These are phyloP conservation scores for Heliothis peltigera DNA, from an alignment of 2,888 invertebrate species.

Conservation along the genomic window DNA sequence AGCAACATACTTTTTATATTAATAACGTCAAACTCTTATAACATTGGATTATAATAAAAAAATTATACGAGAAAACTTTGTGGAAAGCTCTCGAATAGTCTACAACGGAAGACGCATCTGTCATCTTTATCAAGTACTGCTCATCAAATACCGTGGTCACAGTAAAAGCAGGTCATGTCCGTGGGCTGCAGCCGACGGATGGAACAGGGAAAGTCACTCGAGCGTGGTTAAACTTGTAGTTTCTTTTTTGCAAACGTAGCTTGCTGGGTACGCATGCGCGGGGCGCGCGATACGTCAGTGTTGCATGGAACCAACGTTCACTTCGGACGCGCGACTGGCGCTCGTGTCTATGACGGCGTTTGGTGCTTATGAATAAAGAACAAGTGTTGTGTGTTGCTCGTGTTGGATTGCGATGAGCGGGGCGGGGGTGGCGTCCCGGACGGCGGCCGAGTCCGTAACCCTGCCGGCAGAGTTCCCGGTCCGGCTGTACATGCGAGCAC, in stretches of 20 bases:
- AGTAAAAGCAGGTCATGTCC: constrained; percentile 87
- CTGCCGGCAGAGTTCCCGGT: constrained; percentile 82
- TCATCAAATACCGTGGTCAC: constrained; percentile 58
- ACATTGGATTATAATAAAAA: background rate
- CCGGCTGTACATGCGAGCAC: constrained; percentile 90
- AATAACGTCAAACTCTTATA: too few relatives aligned
- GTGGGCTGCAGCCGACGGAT: constrained; percentile 66
- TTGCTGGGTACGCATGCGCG: constrained; percentile 82
- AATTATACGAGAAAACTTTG: constrained; percentile 14
- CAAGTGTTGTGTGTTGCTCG: constrained; percentile 70
- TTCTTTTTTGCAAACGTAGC: constrained; percentile 84
- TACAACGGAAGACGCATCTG: constrained; percentile 37
- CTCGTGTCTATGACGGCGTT: constrained; percentile 72
- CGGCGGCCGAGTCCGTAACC: constrained; percentile 71
- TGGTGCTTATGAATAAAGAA: constrained; percentile 78
- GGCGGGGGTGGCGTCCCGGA: constrained; percentile 82
- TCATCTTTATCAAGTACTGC: constrained; percentile 47
- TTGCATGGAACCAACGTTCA: constrained; percentile 86
- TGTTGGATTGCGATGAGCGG: constrained; percentile 79
- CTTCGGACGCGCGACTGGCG: constrained; percentile 87
- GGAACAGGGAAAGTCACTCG: constrained; percentile 83
- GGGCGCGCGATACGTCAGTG: constrained; percentile 82
- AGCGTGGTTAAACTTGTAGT: constrained; percentile 76
- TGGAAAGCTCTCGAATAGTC: constrained; percentile 53
- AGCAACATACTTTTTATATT: background rate